Conservation (phyloP, 2,113 vertebrate genomes). For the Spea bombifrons region DNA sequence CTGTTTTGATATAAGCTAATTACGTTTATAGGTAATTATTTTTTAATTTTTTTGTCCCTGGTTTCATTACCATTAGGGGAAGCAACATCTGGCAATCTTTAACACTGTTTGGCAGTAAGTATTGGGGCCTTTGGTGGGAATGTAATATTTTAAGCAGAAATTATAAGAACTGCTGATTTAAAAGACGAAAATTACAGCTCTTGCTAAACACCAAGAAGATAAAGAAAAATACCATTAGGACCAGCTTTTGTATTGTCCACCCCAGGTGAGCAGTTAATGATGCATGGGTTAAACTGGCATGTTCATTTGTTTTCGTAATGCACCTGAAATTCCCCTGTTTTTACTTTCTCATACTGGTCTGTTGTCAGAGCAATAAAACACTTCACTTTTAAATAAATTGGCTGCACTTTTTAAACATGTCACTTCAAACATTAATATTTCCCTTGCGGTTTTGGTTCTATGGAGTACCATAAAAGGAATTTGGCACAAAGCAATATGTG, state of each 20-base stretch:
- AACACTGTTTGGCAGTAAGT: neutral
- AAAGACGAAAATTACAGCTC: constrained; percentile 41
- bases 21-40: neutral
- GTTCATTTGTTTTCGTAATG: constrained; percentile 53
- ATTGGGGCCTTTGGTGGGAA: neutral
- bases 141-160: constrained; percentile 44
- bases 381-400: constrained; percentile 7
- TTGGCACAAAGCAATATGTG: neutral
- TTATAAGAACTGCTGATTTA: constrained; percentile 52
- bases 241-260: constrained; percentile 43
- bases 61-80: neutral
- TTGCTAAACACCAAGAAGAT: constrained; percentile 36
- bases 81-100: neutral
- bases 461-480: neutral
- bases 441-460: neutral
- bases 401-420: neutral
- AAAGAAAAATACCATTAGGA: constrained; percentile 48
- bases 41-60: neutral
- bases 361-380: constrained; percentile 38
- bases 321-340: constrained; percentile 38
- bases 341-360: neutral
- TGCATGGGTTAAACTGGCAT: constrained; percentile 12
- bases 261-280: constrained; percentile 47
- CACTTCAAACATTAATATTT: constrained; percentile 9
- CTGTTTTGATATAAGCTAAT: too few species aligned